phyloP scores from a whole-genome alignment of 2,888 invertebrate species.

The Colostygia pectinataria region DNA sequence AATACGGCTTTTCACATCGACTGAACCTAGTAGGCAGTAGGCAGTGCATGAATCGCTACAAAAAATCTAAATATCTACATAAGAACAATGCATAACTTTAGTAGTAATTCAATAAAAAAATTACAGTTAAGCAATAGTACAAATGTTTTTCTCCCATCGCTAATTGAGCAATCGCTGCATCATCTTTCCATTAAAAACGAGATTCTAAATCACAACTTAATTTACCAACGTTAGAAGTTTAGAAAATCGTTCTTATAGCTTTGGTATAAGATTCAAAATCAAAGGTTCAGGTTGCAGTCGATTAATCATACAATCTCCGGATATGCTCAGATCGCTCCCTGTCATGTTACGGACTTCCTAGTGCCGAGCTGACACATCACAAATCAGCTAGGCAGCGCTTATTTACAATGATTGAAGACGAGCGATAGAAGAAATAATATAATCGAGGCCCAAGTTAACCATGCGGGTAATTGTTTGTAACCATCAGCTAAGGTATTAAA shows the following conservation, averaged over 20 bases:
- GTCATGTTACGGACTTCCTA: constrained; percentile 17
- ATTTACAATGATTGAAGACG: constrained; percentile 3
- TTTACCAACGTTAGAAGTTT: neutral
- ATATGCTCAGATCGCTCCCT: constrained; percentile 7
- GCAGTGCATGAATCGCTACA: no score
- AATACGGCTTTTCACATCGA: no score
- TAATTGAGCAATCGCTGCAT: constrained; percentile 16
- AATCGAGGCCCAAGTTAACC: no score
- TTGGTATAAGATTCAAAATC: constrained; percentile 1
- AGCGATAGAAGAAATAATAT: no score
- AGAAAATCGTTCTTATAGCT: neutral
- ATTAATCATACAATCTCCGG: constrained; percentile 21
- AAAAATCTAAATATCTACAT: no score
- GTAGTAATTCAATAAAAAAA: no score
- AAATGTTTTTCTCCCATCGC: constrained; percentile 8
- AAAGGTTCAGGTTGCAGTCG: neutral
- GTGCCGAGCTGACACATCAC: constrained; percentile 16
- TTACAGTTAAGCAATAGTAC: no score
- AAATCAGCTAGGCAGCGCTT: constrained; percentile 5
- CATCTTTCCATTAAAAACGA: constrained; percentile 8
- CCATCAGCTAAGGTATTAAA: no score
- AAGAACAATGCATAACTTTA: no score
- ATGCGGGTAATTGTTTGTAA: no score
- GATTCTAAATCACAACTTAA: constrained; percentile 11
- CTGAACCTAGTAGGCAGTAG: no score